Evolutionary conservation across 2,113 vertebrate species (phyloP), one percentile per base, ranked within the genome.

Genomic region (Etheostoma spectabile): DNA sequence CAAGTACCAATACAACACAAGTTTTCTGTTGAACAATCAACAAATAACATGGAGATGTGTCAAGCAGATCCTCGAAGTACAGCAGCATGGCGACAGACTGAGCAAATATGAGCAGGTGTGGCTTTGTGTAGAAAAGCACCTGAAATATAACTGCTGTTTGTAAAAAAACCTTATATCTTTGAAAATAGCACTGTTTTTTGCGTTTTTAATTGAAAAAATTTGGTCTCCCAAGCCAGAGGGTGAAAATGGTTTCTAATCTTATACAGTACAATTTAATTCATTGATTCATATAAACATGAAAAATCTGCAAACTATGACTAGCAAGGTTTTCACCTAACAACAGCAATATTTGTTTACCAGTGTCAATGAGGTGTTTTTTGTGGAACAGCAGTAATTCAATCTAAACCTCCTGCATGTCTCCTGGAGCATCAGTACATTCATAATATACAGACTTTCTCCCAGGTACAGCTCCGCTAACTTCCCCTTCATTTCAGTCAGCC

Each of bases 331-430:
- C 48, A 64, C 65, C 74, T 53, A 69, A 84, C 87, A 85, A 68
- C 83, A 86, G 80, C 66, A 81, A 87, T 77, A 82, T 22, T 35
- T 22, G 22, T 82, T 68, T 49, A 80, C 68, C 71, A 72, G 72
- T 82, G 67, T 72, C 5, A 14, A 85, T 79, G 78, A 82, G 59
- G 79, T 79, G 66, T 53, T 51, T 73, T 86, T 38, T 81, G 60
- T 82, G 70, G 6, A 79, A 84, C 73, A 87, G 59, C 70, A 86
- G 83, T 79, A 79, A 81, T 56, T 85, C 67, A 77, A 80, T 71
- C 55, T 70, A 61, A 62, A 30, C 65, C 21, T 63, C 45, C 64
- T 78, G 68, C 56, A 73, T 49, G 65, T 77, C 77, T 42, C 38
- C 38, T 76, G 62, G 69, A 57, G 35, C 45, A 78, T 55, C 51